Base-by-base conservation (phyloP, 2,113 vertebrate genomes). In the Hypanus sabinus region DNA sequence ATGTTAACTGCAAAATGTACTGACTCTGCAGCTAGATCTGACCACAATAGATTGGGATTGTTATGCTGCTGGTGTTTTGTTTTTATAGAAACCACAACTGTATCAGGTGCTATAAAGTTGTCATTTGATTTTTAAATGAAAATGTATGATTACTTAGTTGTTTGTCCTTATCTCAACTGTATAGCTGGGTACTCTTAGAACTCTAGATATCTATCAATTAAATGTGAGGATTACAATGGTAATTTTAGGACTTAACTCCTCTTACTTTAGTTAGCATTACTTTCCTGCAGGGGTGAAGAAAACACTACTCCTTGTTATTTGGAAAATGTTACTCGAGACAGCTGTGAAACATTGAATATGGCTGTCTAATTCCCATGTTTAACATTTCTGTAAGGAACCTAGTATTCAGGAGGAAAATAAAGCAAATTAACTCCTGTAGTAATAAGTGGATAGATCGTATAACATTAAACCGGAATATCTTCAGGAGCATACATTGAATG, bases 261-360 rank as follows among this genome's bases (percentile, higher is more conserved):
- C 24, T 88, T n/a, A 62, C 60, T 62, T 83, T 88, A 60, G 60
- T 18, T 81, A 36, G 38, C 46, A 83, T 60, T 60, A 12, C 83
- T n/a, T 88, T 88, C 83, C 57, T n/a, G 55, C 46, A 83, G 20
- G 38, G 46, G 46, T 46, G n/a, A 46, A 88, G 62, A 62, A 88
- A 14, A 55, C 83, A 88, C 60, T 60, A 5, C 57, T 60, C 57
- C 27, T 57, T 2, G 20, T 87, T 60, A 55, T 57, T 87, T 87
- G 83, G 83, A 88, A 88, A 88, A 62, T 88, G 10, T 88, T 88
- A 62, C 83, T 87, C 27, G 55, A 83, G 80, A 46, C 46, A 5
- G 30, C 24, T 87, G 83, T n/a, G 83, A 76, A 76, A 30, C 24
- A 76, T 76, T 76, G 75, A 62, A 60, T 88, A 24, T 88, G 83